Percentiles rank a stretch among this genome's conserved stretches.
Conservation (phyloP, 1,140 invertebrate species). For the Megathymus violae region DNA sequence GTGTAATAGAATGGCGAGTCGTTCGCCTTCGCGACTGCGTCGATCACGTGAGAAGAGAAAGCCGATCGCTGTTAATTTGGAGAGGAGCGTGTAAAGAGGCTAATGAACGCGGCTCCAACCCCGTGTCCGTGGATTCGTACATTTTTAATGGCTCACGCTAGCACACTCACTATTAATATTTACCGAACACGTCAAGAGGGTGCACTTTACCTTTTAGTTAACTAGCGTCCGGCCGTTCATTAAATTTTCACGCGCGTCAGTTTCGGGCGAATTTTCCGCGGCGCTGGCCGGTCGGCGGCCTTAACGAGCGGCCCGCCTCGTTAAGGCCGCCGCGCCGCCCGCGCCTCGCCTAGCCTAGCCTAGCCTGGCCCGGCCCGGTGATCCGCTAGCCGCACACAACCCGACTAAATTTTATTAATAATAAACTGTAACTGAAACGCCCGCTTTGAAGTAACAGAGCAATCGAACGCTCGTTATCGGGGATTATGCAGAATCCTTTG, state of each 20-base stretch:
- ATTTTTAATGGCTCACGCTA: slow-evolving; percentile 81
- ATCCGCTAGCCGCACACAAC: slow-evolving; percentile 42
- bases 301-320: slow-evolving; percentile 75
- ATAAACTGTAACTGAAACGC: slow-evolving; percentile 80
- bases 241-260: slow-evolving; percentile 83
- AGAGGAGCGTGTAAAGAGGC: slow-evolving; percentile 66
- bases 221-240: slow-evolving; percentile 83
- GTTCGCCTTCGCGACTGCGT: slow-evolving; percentile 28
- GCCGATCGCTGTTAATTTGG: slow-evolving; percentile 49
- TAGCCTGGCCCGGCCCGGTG: slow-evolving; percentile 41
- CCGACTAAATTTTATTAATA: slow-evolving; percentile 78
- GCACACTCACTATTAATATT: slow-evolving; percentile 82
- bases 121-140: slow-evolving; percentile 78
- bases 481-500: slow-evolving; percentile 76
- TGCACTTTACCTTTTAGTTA: slow-evolving; percentile 84
- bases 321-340: slow-evolving; percentile 51
- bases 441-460: slow-evolving; percentile 74
- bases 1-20: slow-evolving; percentile 36
- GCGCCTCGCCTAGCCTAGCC: slow-evolving; percentile 36
- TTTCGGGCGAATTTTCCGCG: slow-evolving; percentile 83
- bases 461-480: slow-evolving; percentile 74
- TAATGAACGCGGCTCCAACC: slow-evolving; percentile 65
- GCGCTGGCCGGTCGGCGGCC: slow-evolving; percentile 73
- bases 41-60: slow-evolving; percentile 21
- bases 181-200: slow-evolving; percentile 83